Base-by-base conservation (phyloP, 2,888 invertebrate species). In the Chirona hameri region DNA sequence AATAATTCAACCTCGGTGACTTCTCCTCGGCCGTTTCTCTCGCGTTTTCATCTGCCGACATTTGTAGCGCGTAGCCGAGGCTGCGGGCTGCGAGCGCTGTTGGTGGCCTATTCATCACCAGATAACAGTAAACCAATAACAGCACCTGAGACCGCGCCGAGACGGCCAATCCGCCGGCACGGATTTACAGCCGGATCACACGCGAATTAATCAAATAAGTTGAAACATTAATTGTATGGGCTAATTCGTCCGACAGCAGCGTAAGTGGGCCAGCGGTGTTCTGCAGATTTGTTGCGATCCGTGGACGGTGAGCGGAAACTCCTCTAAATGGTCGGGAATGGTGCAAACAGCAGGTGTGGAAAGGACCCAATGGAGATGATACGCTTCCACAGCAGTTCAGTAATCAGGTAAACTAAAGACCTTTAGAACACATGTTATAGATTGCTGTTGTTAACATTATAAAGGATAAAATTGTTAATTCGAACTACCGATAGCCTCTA, bases 171-270 rank as follows among this genome's bases (percentile, higher is more conserved):
- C 39, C 72, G 18, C 31, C 15, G 15, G 72, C 29, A 7, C 14
- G 21, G 72, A 72, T 72, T 72, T 72, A 72, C 72, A 31, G 72
- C 29, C 72, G 39, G 3, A 72, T 39, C 31, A 39, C 72, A 15
- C 31, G 72, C 72, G 72, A 72, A 72, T 72, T 72, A 72, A 72
- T 72, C 72, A 72, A 72, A 72, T 72, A 72, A 72, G 72, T 72
- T 72, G 72, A 72, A 72, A 72, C 72, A 72, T 72, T 72, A 72
- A 72, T 72, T 72, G 31, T 31, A 39, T 31, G 72, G 72, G 15
- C 72, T 72, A 72, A 72, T 72, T 72, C 39, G 29, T 72, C 72
- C 4, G 72, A 72, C 72, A 72, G 39, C 72, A 31, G 31, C 39
- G 21, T 29, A 39, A 72, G 72, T 72, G 72, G 72, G n/a, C 7